Base-by-base conservation (phyloP, 1,140 invertebrate genomes). In the Schlechtendalia chinensis region DNA sequence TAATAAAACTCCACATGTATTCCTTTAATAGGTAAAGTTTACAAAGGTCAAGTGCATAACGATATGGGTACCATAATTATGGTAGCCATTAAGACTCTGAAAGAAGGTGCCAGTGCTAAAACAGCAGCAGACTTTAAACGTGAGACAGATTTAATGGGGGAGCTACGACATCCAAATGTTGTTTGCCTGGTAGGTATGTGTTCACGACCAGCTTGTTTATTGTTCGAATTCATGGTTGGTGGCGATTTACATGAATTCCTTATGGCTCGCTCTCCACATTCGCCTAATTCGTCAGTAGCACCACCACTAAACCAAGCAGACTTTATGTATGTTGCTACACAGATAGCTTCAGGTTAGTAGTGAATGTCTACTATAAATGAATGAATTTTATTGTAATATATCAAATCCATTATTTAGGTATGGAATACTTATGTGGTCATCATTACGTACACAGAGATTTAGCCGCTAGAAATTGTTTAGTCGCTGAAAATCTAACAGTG, bases 361-460 rank as follows among this genome's bases (percentile, higher is more conserved):
- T 27, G n/a, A n/a, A 54, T 72, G 19, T n/a, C 17, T 72, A 54
- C 19, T 56, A n/a, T 74, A 54, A 8, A 16, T 32, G 5, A 56
- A 32, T 77, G 1, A 29, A 71, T 27, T 53, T 17, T 19, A 59
- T 47, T 16, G 2, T n/a, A 24, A 22, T 59, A 11, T 77, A 39
- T 39, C 16, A 16, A 72, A 71, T 29, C n/a, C 4, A 29, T 39
- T 79, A 1, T 79, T 61, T 82, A 87, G 94, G 95, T 71, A 98
- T 99, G 96, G 96, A 98, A 84, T 98, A 98, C 86, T 88, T 99
- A 14, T 91, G 95, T 2, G 91, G 90, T 75, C 95, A 98, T 87
- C 96, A 98, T 86, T 98, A 98, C 86, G 96, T 99, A 1, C 97
- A 99, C 86, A 90, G 96, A 83, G 97, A 99, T 87, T 88, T 99